Evolutionary conservation across 2,888 invertebrate species (phyloP).

Genomic region (Melanargia galathea): DNA sequence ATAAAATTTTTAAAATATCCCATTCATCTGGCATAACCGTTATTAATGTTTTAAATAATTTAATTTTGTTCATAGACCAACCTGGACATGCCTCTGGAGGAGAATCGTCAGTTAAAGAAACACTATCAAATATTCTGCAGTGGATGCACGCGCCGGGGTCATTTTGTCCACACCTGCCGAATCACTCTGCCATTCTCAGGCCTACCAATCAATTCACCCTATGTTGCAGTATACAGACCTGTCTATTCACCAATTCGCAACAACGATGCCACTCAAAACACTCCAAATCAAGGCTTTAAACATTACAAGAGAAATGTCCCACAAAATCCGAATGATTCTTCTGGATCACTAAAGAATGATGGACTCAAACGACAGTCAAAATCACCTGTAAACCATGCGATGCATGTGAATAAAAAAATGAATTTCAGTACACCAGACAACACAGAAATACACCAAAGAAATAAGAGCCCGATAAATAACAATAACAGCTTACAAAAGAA

Average conservation of each 20-base stretch:
- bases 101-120: slow-evolving; percentile 59
- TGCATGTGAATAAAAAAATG: slow-evolving; percentile 60
- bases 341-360: slow-evolving; percentile 39
- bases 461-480: slow-evolving; percentile 44
- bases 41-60: no score
- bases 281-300: slow-evolving; percentile 22
- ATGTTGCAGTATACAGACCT: slow-evolving; percentile 62
- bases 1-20: no score
- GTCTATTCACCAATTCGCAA: slow-evolving; percentile 32
- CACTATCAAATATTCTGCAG: slow-evolving; percentile 75
- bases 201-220: slow-evolving; percentile 67
- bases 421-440: slow-evolving; percentile 49
- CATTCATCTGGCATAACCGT: not conserved
- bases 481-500: slow-evolving; percentile 45
- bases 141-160: slow-evolving; percentile 81
- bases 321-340: slow-evolving; percentile 43
- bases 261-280: slow-evolving; percentile 33
- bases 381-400: slow-evolving; percentile 63
- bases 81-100: slow-evolving; percentile 61
- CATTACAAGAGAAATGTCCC: slow-evolving; percentile 35
- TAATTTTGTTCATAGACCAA: slow-evolving; percentile 63
- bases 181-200: slow-evolving; percentile 65
- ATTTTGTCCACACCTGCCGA: slow-evolving; percentile 72
- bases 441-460: slow-evolving; percentile 28
- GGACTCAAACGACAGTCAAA: slow-evolving; percentile 66